These are phyloP conservation scores for Synanthedon vespiformis DNA, from an alignment of 2,888 invertebrate genomes.

Conservation along the genomic window DNA sequence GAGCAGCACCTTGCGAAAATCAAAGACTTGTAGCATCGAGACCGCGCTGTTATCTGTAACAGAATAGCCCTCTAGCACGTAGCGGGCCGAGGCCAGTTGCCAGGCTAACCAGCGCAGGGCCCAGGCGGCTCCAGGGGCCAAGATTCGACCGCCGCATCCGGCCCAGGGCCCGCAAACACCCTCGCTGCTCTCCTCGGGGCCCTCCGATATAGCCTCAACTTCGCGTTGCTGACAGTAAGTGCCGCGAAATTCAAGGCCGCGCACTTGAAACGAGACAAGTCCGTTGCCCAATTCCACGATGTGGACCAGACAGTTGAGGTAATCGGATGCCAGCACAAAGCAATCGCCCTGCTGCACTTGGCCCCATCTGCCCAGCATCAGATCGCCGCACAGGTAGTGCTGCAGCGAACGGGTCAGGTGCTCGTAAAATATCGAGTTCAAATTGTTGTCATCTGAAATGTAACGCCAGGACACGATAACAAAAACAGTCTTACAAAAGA, in stretches of 20 bases:
- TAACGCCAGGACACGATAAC: too few species aligned
- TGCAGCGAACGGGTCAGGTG: slow-evolving; percentile 96
- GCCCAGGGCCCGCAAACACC: slow-evolving; percentile 17
- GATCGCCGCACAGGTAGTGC: slow-evolving; percentile 94
- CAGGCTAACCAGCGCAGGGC: slow-evolving; percentile 97
- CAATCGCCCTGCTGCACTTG: slow-evolving; percentile 97
- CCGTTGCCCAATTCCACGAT: slow-evolving; percentile 98
- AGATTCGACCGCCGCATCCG: slow-evolving; percentile 84
- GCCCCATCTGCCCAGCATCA: slow-evolving; percentile 95
- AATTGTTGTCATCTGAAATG: slow-evolving; percentile 91
- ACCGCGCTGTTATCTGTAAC: slow-evolving; percentile 98
- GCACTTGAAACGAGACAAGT: slow-evolving; percentile 96
- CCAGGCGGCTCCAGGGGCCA: slow-evolving; percentile 97
- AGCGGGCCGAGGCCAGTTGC: slow-evolving; percentile 96
- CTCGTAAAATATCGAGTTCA: slow-evolving; percentile 99
- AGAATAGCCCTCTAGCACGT: slow-evolving; percentile 97
- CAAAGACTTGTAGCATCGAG: slow-evolving; percentile 97
- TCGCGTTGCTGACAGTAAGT: slow-evolving; percentile 99
- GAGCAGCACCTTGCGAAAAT: slow-evolving; percentile 95
- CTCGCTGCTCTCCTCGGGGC: slow-evolving; percentile 92
- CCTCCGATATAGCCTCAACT: slow-evolving; percentile 98
- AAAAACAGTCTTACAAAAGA: too few species aligned
- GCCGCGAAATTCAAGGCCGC: slow-evolving; percentile 97
- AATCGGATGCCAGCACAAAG: slow-evolving; percentile 96
- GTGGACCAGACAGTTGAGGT: slow-evolving; percentile 97